These are phyloP conservation scores for Sebastes diaconus DNA, from an alignment of 2,797 vertebrate species.

Conservation along the genomic window DNA sequence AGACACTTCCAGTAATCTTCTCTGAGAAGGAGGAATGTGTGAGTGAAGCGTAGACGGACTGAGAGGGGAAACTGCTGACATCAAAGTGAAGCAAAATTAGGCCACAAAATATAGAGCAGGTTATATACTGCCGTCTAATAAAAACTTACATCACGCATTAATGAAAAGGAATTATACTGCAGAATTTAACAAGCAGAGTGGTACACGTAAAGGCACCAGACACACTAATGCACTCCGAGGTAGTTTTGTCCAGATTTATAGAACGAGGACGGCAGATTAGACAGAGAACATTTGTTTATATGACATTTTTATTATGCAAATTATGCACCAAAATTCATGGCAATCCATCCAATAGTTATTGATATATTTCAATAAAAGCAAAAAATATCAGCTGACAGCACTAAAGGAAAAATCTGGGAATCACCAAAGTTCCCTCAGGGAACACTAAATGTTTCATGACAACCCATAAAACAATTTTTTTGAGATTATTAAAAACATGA, in stretches of 20 bases:
- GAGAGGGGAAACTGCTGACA: slow-evolving; percentile 47
- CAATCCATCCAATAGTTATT: background rate
- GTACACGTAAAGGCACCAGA: background rate
- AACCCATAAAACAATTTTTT: no score
- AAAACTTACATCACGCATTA: background rate
- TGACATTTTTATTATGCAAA: background rate
- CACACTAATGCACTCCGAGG: background rate
- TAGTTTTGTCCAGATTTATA: background rate
- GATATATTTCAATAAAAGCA: background rate
- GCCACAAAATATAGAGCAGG: slow-evolving; percentile 41
- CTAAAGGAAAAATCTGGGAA: background rate
- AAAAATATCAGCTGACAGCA: background rate
- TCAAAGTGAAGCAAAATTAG: slow-evolving; percentile 54
- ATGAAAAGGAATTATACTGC: slow-evolving; percentile 8
- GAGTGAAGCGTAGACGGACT: slow-evolving; percentile 38
- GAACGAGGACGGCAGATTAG: background rate
- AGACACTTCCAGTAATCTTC: slow-evolving; percentile 34
- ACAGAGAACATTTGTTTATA: background rate
- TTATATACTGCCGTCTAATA: slow-evolving; percentile 7
- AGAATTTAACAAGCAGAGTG: background rate
- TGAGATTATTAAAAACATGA: background rate
- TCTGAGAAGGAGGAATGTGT: slow-evolving; percentile 4
- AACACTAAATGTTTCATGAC: background rate
- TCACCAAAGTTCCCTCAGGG: background rate
- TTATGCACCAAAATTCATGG: background rate